Percentiles rank a stretch among this genome's conserved stretches.
Conservation (phyloP, 2,797 vertebrate genomes). For the Sebastes cheni region DNA sequence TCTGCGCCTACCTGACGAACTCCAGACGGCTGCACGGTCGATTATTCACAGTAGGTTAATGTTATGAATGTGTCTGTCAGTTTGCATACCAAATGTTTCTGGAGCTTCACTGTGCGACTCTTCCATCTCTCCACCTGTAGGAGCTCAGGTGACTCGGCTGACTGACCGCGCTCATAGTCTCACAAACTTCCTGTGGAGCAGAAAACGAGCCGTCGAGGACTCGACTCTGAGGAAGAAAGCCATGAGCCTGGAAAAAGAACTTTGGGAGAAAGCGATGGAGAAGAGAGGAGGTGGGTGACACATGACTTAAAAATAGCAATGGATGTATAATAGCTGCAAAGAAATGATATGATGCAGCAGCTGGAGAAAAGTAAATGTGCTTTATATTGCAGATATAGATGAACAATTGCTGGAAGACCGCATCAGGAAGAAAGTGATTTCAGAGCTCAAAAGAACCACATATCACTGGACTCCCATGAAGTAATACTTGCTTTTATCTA, state of each 20-base stretch:
- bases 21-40: constrained; percentile 75
- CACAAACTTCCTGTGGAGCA: constrained; percentile 88
- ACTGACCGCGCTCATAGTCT: constrained; percentile 70
- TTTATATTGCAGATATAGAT: constrained; percentile 68
- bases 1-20: constrained; percentile 77
- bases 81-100: background rate
- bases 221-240: constrained; percentile 79
- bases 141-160: constrained; percentile 64
- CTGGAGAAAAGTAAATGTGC: background rate
- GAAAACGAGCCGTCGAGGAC: constrained; percentile 83
- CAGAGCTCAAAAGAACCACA: constrained; percentile 80
- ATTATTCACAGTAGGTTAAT: constrained; percentile 79
- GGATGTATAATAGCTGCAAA: background rate
- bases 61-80: background rate
- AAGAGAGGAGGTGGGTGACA: constrained; percentile 49
- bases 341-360: background rate
- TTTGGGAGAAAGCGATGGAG: constrained; percentile 64
- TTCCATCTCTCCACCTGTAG: constrained; percentile 60
- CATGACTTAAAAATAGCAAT: background rate
- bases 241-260: constrained; percentile 73
- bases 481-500: constrained; percentile 63
- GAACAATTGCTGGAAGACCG: constrained; percentile 63
- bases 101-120: background rate
- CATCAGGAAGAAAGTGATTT: constrained; percentile 80
- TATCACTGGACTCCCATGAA: constrained; percentile 87